These are phyloP conservation scores for Polypterus senegalus DNA, from an alignment of 2,113 vertebrate genomes.

Conservation along the genomic window DNA sequence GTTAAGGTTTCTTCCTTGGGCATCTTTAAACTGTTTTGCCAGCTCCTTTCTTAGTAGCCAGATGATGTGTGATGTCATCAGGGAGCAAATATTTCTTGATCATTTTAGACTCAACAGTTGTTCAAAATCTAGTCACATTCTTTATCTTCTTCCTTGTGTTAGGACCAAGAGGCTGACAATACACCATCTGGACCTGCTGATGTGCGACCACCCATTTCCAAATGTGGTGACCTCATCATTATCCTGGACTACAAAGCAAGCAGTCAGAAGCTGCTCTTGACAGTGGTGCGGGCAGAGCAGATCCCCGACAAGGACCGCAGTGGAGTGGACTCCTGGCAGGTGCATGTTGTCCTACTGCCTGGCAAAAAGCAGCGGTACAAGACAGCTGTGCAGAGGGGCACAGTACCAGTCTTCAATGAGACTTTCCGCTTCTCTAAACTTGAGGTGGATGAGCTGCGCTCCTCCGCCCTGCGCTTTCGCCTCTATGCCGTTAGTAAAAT, in stretches of 20 bases:
- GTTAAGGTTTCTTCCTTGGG: no score
- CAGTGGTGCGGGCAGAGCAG: constrained; percentile 58
- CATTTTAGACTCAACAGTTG: no score
- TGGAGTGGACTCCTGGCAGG: constrained; percentile 77
- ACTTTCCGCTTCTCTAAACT: constrained; percentile 71
- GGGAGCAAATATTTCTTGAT: no score
- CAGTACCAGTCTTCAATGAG: constrained; percentile 67
- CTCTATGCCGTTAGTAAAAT: constrained; percentile 76
- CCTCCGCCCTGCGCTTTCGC: constrained; percentile 69
- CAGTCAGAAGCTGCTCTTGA: constrained; percentile 65
- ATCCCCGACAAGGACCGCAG: constrained; percentile 82
- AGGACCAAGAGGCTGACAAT: constrained; percentile 41
- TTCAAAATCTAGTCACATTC: no score
- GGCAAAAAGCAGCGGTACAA: constrained; percentile 79
- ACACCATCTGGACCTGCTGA: constrained; percentile 20
- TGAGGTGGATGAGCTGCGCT: constrained; percentile 53
- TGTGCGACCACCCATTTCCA: constrained; percentile 58
- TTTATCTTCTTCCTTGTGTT: constrained; percentile 19
- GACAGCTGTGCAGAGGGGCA: constrained; percentile 66
- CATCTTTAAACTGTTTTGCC: no score
- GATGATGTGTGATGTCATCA: no score
- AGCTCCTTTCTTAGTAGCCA: no score
- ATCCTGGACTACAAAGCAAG: constrained; percentile 58
- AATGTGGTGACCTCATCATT: constrained; percentile 74
- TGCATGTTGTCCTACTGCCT: constrained; percentile 77